Conservation (phyloP, 1,140 invertebrate species). For the Aphaenogaster rudis region DNA sequence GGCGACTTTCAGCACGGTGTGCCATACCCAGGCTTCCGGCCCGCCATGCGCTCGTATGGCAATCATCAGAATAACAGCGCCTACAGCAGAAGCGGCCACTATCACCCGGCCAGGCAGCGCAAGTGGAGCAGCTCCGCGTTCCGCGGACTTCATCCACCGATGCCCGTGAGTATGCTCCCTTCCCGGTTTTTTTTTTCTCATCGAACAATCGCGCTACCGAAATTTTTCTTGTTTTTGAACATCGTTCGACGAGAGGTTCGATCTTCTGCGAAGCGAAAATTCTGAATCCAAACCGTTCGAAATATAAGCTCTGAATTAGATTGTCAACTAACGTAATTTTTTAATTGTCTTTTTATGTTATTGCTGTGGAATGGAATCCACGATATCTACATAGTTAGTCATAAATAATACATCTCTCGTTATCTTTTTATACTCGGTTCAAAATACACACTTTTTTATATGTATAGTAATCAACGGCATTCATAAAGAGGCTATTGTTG, state of each 20-base stretch:
- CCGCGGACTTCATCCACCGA: slow-evolving; percentile 77
- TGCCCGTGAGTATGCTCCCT: slow-evolving; percentile 77
- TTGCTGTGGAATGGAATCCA: not conserved
- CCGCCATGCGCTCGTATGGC: slow-evolving; percentile 64
- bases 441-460: not conserved
- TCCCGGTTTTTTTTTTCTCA: not conserved
- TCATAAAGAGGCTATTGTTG: slow-evolving; percentile 4
- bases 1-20: slow-evolving; percentile 67
- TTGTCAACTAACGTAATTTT: not conserved
- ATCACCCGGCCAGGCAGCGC: slow-evolving; percentile 76
- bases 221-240: not conserved
- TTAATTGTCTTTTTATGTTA: not conserved
- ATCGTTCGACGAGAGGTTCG: not conserved
- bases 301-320: not conserved
- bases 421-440: not conserved
- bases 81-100: slow-evolving; percentile 53
- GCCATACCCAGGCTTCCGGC: slow-evolving; percentile 62
- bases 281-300: not conserved
- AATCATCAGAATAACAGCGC: slow-evolving; percentile 74
- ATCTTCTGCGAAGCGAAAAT: not conserved
- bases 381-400: not conserved
- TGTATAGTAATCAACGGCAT: not conserved
- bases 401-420: slow-evolving; percentile 12
- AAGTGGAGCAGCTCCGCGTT: slow-evolving; percentile 81
- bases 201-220: not conserved